Percentiles rank a stretch among this genome's conserved stretches.
Evolutionary conservation across 37 sponge, comb jelly and placozoan genomes (phyloP).

Genomic region (Agelas oroides): DNA sequence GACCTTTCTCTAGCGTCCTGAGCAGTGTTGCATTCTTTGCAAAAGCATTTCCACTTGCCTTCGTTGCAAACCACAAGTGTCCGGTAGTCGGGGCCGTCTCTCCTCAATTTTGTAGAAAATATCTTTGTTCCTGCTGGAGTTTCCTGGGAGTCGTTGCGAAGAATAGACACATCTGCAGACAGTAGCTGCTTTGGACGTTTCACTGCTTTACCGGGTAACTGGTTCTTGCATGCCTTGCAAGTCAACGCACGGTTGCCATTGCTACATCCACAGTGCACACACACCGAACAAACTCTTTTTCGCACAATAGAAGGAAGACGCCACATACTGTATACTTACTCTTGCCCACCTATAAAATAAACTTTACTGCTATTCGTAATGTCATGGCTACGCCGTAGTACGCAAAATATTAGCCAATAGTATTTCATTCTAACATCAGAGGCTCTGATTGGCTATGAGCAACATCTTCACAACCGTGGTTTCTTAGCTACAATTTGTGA

Average conservation of each 20-base stretch:
- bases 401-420: too few species aligned
- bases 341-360: too few species aligned
- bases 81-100: conserved; percentile 14
- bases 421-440: too few species aligned
- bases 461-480: too few species aligned
- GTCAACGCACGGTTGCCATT: conserved; percentile 5
- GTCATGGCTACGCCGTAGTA: too few species aligned
- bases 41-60: not conserved
- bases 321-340: too few species aligned
- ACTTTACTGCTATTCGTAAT: too few species aligned
- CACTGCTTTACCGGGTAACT: too few species aligned
- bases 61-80: not conserved
- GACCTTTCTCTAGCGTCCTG: conserved; percentile 16
- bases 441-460: too few species aligned
- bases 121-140: conserved; percentile 4
- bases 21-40: conserved; percentile 15
- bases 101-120: conserved; percentile 2
- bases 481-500: too few species aligned
- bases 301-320: not conserved
- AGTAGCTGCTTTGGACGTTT: not conserved
- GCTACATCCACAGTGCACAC: conserved; percentile 5
- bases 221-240: conserved; percentile 6
- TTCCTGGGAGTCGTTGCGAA: not conserved
- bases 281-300: not conserved
- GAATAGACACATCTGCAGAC: not conserved